Conservation (phyloP, 2,888 invertebrate genomes). For the Herminia tarsipennalis region DNA sequence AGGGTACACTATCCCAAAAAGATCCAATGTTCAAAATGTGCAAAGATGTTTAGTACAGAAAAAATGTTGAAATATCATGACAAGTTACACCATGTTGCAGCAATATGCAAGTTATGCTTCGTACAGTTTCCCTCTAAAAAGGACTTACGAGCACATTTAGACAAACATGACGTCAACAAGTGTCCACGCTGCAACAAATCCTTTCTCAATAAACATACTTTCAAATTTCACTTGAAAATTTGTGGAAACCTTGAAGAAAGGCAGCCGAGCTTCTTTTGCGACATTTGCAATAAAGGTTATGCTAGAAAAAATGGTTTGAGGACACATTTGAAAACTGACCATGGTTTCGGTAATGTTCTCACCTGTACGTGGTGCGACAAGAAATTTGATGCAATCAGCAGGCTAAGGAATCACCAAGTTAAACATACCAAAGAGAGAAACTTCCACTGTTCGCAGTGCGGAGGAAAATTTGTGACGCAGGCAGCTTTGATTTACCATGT, state of each 20-base stretch:
- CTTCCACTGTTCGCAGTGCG: conserved; percentile 67
- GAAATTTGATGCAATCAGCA: conserved; percentile 69
- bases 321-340: conserved; percentile 65
- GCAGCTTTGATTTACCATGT: conserved; percentile 69
- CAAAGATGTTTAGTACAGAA: conserved; percentile 66
- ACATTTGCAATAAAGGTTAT: conserved; percentile 69
- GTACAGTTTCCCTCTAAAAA: conserved; percentile 64
- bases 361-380: conserved; percentile 73
- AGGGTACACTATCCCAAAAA: conserved; percentile 67
- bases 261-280: conserved; percentile 61
- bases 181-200: conserved; percentile 62
- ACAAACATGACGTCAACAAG: conserved; percentile 61
- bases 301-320: conserved; percentile 61
- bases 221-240: conserved; percentile 57
- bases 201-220: conserved; percentile 60
- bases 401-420: conserved; percentile 66
- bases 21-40: conserved; percentile 61
- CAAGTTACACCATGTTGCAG: conserved; percentile 57
- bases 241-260: conserved; percentile 56
- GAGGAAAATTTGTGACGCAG: conserved; percentile 68
- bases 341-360: conserved; percentile 64
- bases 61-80: conserved; percentile 62
- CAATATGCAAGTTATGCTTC: conserved; percentile 65
- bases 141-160: conserved; percentile 58
- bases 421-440: conserved; percentile 74